phyloP scores from a whole-genome alignment of 1,140 invertebrate species.

The Homarus americanus region DNA sequence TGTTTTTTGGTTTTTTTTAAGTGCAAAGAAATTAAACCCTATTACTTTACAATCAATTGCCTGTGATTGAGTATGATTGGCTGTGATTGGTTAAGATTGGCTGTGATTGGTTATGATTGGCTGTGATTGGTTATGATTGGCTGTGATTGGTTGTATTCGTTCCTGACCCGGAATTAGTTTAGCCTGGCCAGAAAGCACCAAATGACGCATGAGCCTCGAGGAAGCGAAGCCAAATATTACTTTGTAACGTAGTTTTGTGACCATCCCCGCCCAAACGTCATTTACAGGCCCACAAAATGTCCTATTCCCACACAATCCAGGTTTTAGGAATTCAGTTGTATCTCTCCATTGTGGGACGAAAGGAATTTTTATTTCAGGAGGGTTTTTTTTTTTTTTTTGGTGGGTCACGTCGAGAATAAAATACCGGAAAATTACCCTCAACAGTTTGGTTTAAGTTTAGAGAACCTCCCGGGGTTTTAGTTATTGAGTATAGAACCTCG shows the following conservation, averaged over 20 bases:
- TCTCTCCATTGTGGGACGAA: not conserved
- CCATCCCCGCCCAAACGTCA: slow-evolving; percentile 1
- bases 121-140: no score
- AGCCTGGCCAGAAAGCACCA: not conserved
- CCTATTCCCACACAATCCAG: not conserved
- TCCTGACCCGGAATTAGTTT: no score
- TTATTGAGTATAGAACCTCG: not conserved
- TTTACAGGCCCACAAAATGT: not conserved
- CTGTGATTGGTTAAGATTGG: no score
- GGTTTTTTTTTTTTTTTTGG: no score
- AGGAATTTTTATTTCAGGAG: no score
- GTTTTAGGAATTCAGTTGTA: not conserved
- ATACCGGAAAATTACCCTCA: no score
- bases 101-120: no score
- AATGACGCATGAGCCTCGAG: not conserved
- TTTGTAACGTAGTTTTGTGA: not conserved
- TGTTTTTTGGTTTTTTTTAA: no score
- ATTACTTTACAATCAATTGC: no score
- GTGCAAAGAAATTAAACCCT: no score
- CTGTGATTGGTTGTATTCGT: no score
- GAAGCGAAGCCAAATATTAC: not conserved
- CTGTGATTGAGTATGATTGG: no score
- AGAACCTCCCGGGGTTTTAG: not conserved
- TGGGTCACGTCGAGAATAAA: not conserved
- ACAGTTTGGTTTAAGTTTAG: not conserved